phyloP scores from a whole-genome alignment of 2,888 invertebrate species.

The Syritta pipiens region DNA sequence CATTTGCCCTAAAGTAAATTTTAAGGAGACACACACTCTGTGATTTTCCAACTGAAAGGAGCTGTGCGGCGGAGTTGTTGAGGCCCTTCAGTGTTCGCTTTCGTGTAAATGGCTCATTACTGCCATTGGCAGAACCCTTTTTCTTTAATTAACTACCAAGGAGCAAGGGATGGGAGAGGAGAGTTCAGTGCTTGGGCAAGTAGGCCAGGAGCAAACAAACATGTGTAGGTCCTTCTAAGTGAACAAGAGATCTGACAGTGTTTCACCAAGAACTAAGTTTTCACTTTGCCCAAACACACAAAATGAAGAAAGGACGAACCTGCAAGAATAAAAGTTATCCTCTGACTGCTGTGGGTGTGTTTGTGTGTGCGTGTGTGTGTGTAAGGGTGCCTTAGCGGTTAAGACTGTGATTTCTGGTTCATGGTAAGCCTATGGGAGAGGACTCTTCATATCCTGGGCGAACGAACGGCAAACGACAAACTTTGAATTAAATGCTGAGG shows the following conservation, averaged over 20 bases:
- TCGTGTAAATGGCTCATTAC: constrained; percentile 65
- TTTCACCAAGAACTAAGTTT: constrained; percentile 41
- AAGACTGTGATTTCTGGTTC: constrained; percentile 17
- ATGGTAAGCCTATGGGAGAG: too few species aligned
- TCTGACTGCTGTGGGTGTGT: background rate
- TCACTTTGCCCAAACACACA: constrained; percentile 35
- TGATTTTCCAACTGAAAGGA: constrained; percentile 48
- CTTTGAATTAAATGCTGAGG: constrained; percentile 69
- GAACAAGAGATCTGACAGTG: constrained; percentile 43
- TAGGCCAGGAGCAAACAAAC: constrained; percentile 49
- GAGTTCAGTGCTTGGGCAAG: background rate
- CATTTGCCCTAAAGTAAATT: constrained; percentile 47
- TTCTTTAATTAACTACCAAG: constrained; percentile 62
- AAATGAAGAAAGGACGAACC: constrained; percentile 11
- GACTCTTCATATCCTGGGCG: background rate
- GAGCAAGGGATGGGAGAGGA: constrained; percentile 12
- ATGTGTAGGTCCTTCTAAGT: constrained; percentile 48
- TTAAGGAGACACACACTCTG: constrained; percentile 54
- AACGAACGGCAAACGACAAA: constrained; percentile 54
- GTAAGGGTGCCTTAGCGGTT: constrained; percentile 17
- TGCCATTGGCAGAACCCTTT: constrained; percentile 63
- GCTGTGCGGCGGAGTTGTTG: constrained; percentile 34
- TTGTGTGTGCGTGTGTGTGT: background rate
- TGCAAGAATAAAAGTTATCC: constrained; percentile 30
- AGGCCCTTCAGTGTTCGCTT: constrained; percentile 20